Percentiles rank a stretch among this genome's conserved stretches.
phyloP scores from a whole-genome alignment of 2,888 invertebrate genomes.

The Phengaris alcon region DNA sequence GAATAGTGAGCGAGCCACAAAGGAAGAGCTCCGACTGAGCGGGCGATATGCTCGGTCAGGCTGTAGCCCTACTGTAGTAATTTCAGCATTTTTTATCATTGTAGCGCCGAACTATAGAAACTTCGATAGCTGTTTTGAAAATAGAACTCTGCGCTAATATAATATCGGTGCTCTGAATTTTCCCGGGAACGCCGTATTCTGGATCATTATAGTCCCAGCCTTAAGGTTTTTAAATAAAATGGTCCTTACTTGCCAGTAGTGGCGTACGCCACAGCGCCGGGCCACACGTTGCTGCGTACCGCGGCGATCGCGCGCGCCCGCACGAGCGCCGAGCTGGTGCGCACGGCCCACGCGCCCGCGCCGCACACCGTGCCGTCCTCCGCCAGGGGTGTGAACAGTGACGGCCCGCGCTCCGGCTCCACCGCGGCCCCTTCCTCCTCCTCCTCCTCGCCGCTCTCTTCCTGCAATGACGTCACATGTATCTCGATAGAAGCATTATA shows the following conservation, averaged over 20 bases:
- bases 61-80: too few relatives aligned
- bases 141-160: too few relatives aligned
- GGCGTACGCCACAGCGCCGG: constrained; percentile 89
- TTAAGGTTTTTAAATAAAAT: too few relatives aligned
- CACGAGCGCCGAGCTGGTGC: constrained; percentile 63
- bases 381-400: constrained; percentile 84
- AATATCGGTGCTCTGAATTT: too few relatives aligned
- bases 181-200: too few relatives aligned
- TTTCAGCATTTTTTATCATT: too few relatives aligned
- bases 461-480: constrained; percentile 46
- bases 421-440: constrained; percentile 78
- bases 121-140: too few relatives aligned
- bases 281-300: constrained; percentile 90
- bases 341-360: constrained; percentile 83
- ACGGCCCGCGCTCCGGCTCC: constrained; percentile 84
- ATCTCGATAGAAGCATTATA: not conserved
- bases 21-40: too few relatives aligned
- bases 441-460: constrained; percentile 79
- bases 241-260: constrained; percentile 80
- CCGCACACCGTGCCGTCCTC: constrained; percentile 83
- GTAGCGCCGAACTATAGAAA: too few relatives aligned
- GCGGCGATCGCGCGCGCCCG: constrained; percentile 84
- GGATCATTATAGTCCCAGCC: too few relatives aligned
- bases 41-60: too few relatives aligned
- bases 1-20: too few relatives aligned